Percentiles rank a stretch among this genome's conserved stretches.
These are phyloP conservation scores for Pagrus major DNA, from an alignment of 2,113 vertebrate genomes.

Conservation along the genomic window DNA sequence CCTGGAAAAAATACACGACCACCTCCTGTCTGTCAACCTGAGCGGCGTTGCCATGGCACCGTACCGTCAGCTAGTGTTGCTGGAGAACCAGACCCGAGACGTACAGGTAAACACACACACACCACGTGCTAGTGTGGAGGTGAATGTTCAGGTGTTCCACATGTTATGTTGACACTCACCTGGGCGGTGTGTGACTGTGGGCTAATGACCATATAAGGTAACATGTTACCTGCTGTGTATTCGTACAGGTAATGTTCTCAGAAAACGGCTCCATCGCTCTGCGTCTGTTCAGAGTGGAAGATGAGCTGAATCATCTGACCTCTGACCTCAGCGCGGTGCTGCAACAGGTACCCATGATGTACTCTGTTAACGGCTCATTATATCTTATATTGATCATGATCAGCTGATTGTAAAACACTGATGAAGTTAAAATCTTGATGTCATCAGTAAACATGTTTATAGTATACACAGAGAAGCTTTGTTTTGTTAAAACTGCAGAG, in stretches of 20 bases:
- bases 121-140: background rate
- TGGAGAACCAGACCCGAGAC: slow-evolving; percentile 87
- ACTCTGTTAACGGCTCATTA: background rate
- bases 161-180: no score
- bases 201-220: background rate
- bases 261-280: background rate
- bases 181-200: background rate
- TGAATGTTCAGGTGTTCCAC: no score
- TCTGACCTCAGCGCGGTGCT: slow-evolving; percentile 50
- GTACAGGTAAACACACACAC: slow-evolving; percentile 83
- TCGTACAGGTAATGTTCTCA: slow-evolving; percentile 23
- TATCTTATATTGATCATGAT: background rate
- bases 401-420: background rate
- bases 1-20: slow-evolving; percentile 78
- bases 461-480: no score
- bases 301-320: slow-evolving; percentile 21
- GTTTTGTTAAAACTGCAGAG: background rate
- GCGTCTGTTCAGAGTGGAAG: slow-evolving; percentile 32
- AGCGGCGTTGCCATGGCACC: slow-evolving; percentile 79
- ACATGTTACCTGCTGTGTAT: background rate
- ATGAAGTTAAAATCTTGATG: no score
- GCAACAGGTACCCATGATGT: slow-evolving; percentile 48
- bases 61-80: slow-evolving; percentile 80
- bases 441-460: no score
- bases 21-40: slow-evolving; percentile 86